Base-by-base conservation (phyloP, 2,113 vertebrate genomes). In the Emydocephalus ijimae region DNA sequence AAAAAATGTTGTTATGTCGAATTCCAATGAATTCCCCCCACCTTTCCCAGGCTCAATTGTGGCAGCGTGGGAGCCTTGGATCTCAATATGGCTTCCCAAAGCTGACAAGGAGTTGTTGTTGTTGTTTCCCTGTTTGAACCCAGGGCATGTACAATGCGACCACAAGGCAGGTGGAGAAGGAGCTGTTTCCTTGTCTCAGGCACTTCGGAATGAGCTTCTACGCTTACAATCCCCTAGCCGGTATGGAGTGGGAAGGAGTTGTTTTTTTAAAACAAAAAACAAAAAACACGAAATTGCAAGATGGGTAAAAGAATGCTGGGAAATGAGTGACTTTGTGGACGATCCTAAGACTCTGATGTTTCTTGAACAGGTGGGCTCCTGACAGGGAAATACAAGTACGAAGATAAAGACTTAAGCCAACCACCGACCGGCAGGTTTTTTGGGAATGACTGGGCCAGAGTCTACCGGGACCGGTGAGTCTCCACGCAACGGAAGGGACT, bases 101-200 rank as follows among this genome's bases (percentile, higher is more conserved):
- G 48, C 48, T 48, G 48, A 48, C 48, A 48, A 48, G 48, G 48
- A 39, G 48, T 48, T 48, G 45, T 48, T 48, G 23, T 26, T 90
- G 1, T 3, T 10, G 26, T 29, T 43, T 5, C 57, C 0, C 61
- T 18, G 9, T 85, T 61, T 0, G 0, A 0, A 29, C 11, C 5
- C 97, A 99, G 99, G 99, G 99, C 9, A 99, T 99, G 99, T 99
- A 99, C 97, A 99, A 99, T 0, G 98, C 98, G 1, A 99, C 98
- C n/a, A 99, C 99, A 0, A 97, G 98, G 34, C 98, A 99, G 94
- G 98, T 99, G 91, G 99, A 99, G 95, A 95, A 96, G 0, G 99
- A 99, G 94, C 97, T 99, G 85, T 94, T 99, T 50, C 99, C 99
- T 4, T 99, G 99, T 95, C 97, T 99, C 91, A 97, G 98, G 88